Percentiles rank a stretch among this genome's conserved stretches.
phyloP scores from a whole-genome alignment of 2,888 invertebrate genomes.

The Oegoconia quadripuncta region DNA sequence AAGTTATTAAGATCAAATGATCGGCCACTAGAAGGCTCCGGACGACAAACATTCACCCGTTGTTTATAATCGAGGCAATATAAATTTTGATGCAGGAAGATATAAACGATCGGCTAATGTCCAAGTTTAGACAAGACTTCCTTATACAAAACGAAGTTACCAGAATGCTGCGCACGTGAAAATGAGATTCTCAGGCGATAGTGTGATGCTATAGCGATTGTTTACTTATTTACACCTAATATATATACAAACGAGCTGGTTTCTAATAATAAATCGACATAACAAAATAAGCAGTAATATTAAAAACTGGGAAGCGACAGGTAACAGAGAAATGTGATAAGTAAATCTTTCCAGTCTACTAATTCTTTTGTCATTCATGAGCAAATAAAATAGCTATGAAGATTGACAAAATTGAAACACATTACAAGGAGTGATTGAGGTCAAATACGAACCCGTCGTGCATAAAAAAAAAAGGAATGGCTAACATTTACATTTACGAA shows the following conservation, averaged over 20 bases:
- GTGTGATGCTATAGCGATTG: too few relatives aligned
- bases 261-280: too few relatives aligned
- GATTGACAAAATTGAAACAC: too few relatives aligned
- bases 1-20: conserved; percentile 55
- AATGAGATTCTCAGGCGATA: conserved; percentile 13
- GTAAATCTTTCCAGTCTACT: too few relatives aligned
- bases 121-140: conserved; percentile 36
- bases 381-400: too few relatives aligned
- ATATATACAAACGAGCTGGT: too few relatives aligned
- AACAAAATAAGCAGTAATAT: too few relatives aligned
- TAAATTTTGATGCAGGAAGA: conserved; percentile 56
- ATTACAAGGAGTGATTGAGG: background rate
- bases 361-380: too few relatives aligned
- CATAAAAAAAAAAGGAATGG: background rate
- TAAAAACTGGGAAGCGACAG: too few relatives aligned
- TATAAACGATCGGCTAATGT: conserved; percentile 44
- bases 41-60: conserved; percentile 29
- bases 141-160: conserved; percentile 25
- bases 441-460: too few relatives aligned
- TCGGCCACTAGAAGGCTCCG: conserved; percentile 25
- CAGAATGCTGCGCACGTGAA: conserved; percentile 8
- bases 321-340: too few relatives aligned
- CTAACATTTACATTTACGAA: conserved; percentile 7
- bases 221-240: too few relatives aligned
- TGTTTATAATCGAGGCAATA: conserved; percentile 49